A percentile compares a stretch with the other conserved stretches of the same genome.
Evolutionary conservation across 2,797 vertebrate genomes (phyloP).

Genomic region (Dermochelys coriacea): DNA sequence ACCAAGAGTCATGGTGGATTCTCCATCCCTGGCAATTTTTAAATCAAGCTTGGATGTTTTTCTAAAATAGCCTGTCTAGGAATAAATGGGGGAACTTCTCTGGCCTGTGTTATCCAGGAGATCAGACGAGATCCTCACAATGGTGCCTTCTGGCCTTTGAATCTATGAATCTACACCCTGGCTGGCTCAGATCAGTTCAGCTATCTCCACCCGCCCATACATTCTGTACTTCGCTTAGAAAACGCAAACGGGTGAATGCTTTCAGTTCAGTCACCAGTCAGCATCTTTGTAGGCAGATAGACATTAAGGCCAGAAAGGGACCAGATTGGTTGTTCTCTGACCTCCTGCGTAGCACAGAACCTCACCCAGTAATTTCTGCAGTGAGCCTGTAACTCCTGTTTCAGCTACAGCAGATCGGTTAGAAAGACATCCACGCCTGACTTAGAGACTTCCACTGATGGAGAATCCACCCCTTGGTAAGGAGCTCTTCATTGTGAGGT

Average conservation of each 20-base stretch:
- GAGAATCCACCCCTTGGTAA: not conserved
- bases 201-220: no score
- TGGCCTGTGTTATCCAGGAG: not conserved
- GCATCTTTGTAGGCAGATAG: not conserved
- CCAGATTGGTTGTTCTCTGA: no score
- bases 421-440: not conserved
- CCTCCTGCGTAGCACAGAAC: not conserved
- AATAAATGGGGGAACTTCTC: not conserved
- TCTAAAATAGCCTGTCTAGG: not conserved
- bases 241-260: not conserved
- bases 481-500: not conserved
- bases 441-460: no score
- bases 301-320: no score
- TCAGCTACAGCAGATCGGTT: not conserved
- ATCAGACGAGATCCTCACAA: not conserved
- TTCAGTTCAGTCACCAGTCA: not conserved
- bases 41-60: not conserved
- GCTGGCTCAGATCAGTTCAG: not conserved
- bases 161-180: not conserved
- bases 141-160: not conserved
- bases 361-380: not conserved
- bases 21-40: not conserved
- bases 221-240: not conserved
- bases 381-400: not conserved
- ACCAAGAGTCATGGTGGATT: not conserved